Percentiles rank a stretch among this genome's conserved stretches.
Evolutionary conservation across 2,113 vertebrate genomes (phyloP).

Genomic region (Ameiurus melas): DNA sequence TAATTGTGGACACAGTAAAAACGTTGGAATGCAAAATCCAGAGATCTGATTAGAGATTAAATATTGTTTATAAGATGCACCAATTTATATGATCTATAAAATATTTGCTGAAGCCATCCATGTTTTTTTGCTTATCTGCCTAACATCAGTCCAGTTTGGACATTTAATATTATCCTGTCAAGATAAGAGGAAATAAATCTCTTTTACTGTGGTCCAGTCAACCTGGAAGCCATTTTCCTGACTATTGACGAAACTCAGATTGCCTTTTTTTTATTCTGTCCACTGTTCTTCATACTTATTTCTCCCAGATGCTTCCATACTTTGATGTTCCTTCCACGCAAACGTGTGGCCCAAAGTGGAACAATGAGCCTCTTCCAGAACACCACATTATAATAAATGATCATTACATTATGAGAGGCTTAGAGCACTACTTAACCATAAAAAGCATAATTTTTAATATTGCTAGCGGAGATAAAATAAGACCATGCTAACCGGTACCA

Average conservation of each 20-base stretch:
- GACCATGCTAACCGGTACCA: not conserved
- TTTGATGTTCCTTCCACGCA: not conserved
- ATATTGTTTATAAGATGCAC: not conserved
- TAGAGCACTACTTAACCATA: not conserved
- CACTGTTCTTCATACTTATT: not conserved
- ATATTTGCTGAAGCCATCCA: not conserved
- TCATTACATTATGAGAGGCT: not conserved
- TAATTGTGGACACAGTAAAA: not conserved
- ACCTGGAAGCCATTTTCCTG: constrained; percentile 31
- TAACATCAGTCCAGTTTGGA: not conserved
- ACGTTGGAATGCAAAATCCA: not conserved
- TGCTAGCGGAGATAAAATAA: not conserved
- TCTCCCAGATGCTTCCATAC: constrained; percentile 31
- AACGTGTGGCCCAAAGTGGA: not conserved
- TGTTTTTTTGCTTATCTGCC: not conserved
- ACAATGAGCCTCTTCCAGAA: not conserved
- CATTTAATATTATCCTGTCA: not conserved
- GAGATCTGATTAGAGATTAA: not conserved
- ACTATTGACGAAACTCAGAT: not conserved
- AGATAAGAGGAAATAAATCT: constrained; percentile 7
- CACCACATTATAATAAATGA: constrained; percentile 10
- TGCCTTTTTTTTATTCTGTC: not conserved
- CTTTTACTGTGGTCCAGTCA: not conserved
- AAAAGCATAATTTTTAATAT: not conserved
- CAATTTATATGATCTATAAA: not conserved